Base-by-base conservation (phyloP, 2,888 invertebrate species). In the Lamproptera curius region DNA sequence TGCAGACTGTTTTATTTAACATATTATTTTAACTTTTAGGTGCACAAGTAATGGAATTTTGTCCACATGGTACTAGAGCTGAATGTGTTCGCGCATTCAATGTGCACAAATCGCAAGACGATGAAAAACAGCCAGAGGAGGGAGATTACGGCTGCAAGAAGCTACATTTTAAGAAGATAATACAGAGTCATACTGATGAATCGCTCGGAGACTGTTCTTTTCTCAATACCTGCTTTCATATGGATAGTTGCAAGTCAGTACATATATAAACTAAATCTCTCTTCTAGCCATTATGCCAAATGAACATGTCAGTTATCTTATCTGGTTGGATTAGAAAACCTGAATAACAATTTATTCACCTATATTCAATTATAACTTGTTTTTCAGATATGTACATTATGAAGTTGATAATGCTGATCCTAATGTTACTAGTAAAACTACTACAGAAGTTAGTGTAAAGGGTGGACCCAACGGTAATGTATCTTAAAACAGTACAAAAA, bases 191-290 rank as follows among this genome's bases (percentile, higher is more conserved):
- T 71, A 99, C 98, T 0, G 98, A 98, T 70, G 97, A 97, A 79
- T 91, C 95, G 0, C 88, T 98, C 1, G 98, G 99, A 0, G 99
- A 99, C 76, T 99, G 98, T 73, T 98, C 98, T 13, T 99, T 99
- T 76, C 89, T 99, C 1, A 99, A 99, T 76, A 99, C 98, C 0
- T 99, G 98, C 76, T 99, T 99, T 73, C 98, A 99, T 72, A 98
- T 99, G 98, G 98, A 98, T 60, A 97, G 96, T 31, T 99, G 98
- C 92, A 98, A 98, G 92, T 43, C 16, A 2, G 4, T 8, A 10
- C n/a, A n/a, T n/a, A n/a, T n/a, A n/a, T n/a, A n/a, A n/a, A n/a
- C n/a, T n/a, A n/a, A n/a, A n/a, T n/a, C n/a, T n/a, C n/a, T n/a
- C n/a, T n/a, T n/a, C n/a, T n/a, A n/a, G n/a, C n/a, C n/a, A n/a